Conservation (phyloP, 2,888 invertebrate genomes). For the Xiphydria camelus region DNA sequence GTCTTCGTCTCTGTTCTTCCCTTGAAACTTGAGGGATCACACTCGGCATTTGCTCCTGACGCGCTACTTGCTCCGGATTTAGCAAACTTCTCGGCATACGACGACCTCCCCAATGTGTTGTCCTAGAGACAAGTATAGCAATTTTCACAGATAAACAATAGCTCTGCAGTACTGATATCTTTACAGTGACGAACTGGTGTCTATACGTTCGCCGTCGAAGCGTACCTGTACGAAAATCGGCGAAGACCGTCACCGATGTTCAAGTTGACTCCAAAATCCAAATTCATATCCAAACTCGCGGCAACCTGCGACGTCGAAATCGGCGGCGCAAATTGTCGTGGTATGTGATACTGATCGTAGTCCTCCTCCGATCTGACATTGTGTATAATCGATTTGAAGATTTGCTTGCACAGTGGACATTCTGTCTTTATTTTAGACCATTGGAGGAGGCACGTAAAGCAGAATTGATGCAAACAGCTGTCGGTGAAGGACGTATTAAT, state of each 20-base stretch:
- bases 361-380: constrained; percentile 86
- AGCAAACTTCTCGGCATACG: too few relatives aligned
- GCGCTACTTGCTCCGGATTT: constrained; percentile 39
- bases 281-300: constrained; percentile 40
- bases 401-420: constrained; percentile 92
- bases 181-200: too few relatives aligned
- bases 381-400: constrained; percentile 89
- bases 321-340: constrained; percentile 47
- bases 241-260: constrained; percentile 27
- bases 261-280: constrained; percentile 26
- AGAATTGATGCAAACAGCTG: constrained; percentile 91
- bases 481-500: constrained; percentile 90
- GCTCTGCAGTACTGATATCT: too few relatives aligned
- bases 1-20: constrained; percentile 38
- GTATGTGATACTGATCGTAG: constrained; percentile 78
- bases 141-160: too few relatives aligned
- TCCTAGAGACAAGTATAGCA: too few relatives aligned
- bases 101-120: too few relatives aligned
- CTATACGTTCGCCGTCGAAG: too few relatives aligned
- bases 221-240: constrained; percentile 35
- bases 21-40: constrained; percentile 32
- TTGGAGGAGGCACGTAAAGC: constrained; percentile 87
- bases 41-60: constrained; percentile 42
- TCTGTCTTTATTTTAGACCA: constrained; percentile 96
- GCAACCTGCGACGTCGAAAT: constrained; percentile 36